Conservation (phyloP, 2,797 vertebrate genomes). For the Antrozous pallidus region DNA sequence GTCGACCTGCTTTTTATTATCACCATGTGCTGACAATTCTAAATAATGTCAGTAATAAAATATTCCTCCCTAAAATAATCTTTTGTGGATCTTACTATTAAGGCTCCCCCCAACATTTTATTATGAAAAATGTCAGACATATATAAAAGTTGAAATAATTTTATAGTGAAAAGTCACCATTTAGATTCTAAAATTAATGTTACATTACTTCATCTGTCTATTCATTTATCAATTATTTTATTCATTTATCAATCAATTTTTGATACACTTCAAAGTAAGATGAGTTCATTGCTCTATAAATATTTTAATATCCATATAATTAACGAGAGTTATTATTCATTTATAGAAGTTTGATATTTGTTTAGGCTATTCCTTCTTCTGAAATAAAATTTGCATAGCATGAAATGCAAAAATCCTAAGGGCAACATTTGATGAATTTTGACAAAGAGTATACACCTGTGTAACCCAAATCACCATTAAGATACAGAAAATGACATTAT, state of each 20-base stretch:
- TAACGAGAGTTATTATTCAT: not conserved
- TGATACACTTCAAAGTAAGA: not conserved
- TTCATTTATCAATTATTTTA: not conserved
- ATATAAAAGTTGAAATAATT: not conserved
- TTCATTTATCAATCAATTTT: not conserved
- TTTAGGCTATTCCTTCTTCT: not conserved
- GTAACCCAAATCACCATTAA: not conserved
- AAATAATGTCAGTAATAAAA: slow-evolving; percentile 56
- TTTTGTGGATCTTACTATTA: slow-evolving; percentile 12
- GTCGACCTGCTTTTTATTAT: slow-evolving; percentile 62
- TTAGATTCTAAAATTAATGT: not conserved
- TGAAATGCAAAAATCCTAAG: not conserved
- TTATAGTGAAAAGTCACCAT: not conserved
- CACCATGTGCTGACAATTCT: slow-evolving; percentile 33
- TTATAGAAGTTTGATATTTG: not conserved
- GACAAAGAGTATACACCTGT: not conserved
- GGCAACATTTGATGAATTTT: not conserved
- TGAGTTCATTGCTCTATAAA: not conserved
- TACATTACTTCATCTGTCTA: not conserved
- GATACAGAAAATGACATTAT: not conserved
- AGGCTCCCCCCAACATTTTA: not conserved
- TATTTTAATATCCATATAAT: slow-evolving; percentile 12
- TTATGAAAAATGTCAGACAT: not conserved
- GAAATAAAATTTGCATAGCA: not conserved
- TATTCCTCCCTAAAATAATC: not conserved